Conservation (phyloP, 2,113 vertebrate genomes). For the Meles meles region DNA sequence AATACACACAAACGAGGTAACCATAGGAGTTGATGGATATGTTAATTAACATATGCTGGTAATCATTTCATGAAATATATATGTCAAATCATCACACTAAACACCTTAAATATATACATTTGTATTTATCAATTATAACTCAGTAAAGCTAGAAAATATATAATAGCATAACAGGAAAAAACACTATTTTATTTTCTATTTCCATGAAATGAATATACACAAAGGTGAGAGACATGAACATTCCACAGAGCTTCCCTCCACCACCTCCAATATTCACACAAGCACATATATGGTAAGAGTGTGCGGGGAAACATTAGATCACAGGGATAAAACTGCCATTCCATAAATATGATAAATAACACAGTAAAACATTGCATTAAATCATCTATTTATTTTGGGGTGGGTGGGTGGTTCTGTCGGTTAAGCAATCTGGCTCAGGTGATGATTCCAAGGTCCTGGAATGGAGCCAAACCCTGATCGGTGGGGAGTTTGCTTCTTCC, state of each 20-base stretch:
- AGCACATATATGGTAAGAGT: background rate
- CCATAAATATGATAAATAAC: background rate
- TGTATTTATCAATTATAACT: background rate
- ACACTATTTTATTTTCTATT: background rate
- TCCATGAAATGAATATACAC: background rate
- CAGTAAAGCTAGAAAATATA: background rate
- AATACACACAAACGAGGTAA: background rate
- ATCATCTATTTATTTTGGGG: background rate
- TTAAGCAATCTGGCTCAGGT: background rate
- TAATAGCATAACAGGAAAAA: background rate
- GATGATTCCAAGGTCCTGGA: too few relatives aligned
- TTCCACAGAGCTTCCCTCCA: too few relatives aligned
- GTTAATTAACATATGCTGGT: background rate
- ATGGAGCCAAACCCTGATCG: too few relatives aligned
- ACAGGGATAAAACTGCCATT: background rate
- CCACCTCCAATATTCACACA: background rate
- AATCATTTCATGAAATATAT: background rate
- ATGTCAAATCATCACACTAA: background rate
- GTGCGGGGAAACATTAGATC: background rate
- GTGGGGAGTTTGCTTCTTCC: too few relatives aligned
- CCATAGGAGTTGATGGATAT: background rate
- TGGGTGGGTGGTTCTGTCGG: accelerated
- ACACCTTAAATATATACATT: background rate
- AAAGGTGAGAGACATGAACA: background rate
- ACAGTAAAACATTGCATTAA: background rate